Evolutionary conservation across 2,888 invertebrate genomes (phyloP).

Genomic region (Sussaba pulchella): DNA sequence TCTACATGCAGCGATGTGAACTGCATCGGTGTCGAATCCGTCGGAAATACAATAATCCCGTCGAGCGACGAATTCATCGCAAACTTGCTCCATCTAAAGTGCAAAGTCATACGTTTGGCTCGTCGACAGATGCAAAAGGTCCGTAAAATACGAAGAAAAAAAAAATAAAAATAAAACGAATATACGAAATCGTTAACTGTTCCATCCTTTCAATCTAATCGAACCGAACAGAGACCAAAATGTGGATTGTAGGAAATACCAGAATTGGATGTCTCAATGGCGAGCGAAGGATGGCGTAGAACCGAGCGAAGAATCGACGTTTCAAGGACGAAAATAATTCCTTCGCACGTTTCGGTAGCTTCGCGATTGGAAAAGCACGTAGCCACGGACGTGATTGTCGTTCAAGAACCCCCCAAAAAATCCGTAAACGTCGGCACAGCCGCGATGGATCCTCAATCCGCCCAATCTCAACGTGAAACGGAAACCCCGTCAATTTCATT

Average conservation of each 20-base stretch:
- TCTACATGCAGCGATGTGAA: conserved; percentile 43
- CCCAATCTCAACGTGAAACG: neutral
- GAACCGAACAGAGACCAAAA: conserved; percentile 6
- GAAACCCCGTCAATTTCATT: conserved; percentile 3
- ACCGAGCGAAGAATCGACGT: neutral
- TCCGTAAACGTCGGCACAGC: neutral
- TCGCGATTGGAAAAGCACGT: neutral
- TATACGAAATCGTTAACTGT: no score
- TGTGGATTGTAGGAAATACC: conserved; percentile 44
- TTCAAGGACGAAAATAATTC: neutral
- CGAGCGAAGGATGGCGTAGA: neutral
- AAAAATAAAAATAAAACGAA: conserved; percentile 1
- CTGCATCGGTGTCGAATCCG: conserved; percentile 42
- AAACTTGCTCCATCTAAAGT: conserved; percentile 74
- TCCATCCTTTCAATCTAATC: no score
- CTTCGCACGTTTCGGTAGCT: neutral
- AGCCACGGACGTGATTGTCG: neutral
- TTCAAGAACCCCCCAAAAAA: neutral
- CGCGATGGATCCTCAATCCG: neutral
- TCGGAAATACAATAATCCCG: conserved; percentile 31
- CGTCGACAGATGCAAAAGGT: conserved; percentile 75
- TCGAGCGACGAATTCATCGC: conserved; percentile 70
- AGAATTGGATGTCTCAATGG: conserved; percentile 1
- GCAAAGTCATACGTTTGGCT: conserved; percentile 74
- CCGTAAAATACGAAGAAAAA: conserved; percentile 1